Conservation (phyloP, 2,113 vertebrate genomes). For the Rana temporaria region DNA sequence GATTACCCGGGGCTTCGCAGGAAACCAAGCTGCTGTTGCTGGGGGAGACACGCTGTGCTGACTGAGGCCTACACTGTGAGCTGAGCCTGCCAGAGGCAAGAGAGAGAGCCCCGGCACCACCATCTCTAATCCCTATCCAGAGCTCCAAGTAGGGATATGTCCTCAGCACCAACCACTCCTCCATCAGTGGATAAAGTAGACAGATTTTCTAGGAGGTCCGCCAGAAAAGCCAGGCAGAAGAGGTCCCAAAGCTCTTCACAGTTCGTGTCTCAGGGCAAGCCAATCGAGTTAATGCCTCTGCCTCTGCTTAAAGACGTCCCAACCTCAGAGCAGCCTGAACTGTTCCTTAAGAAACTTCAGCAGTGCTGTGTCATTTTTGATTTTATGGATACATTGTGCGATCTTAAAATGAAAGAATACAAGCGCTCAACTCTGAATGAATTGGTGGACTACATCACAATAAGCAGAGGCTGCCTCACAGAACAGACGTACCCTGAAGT, state of each 20-base stretch:
- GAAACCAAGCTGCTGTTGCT: too few species aligned
- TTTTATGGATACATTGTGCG: slow-evolving; percentile 99
- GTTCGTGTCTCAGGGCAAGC: slow-evolving; percentile 99
- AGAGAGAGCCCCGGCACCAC: too few species aligned
- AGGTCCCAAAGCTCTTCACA: slow-evolving; percentile 98
- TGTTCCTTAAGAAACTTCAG: slow-evolving; percentile 99
- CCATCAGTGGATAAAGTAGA: slow-evolving; percentile 99
- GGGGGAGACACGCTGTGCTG: too few species aligned
- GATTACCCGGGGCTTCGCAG: too few species aligned
- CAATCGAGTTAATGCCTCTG: slow-evolving; percentile 87
- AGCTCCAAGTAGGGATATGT: slow-evolving; percentile 98
- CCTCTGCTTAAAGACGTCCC: slow-evolving; percentile 88
- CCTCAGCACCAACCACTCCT: slow-evolving; percentile 97
- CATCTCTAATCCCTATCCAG: too few species aligned
- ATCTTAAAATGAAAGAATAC: slow-evolving; percentile 99
- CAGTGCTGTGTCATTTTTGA: slow-evolving; percentile 99
- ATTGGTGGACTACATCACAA: slow-evolving; percentile 99
- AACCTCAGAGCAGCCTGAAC: slow-evolving; percentile 96
- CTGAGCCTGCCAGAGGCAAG: too few species aligned
- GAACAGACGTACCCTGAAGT: slow-evolving; percentile 99
- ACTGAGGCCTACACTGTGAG: too few species aligned
- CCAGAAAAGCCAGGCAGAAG: slow-evolving; percentile 99
- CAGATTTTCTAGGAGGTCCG: slow-evolving; percentile 99
- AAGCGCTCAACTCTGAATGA: slow-evolving; percentile 99
- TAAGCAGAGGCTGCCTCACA: slow-evolving; percentile 98